Evolutionary conservation across 2,797 vertebrate genomes (phyloP).

Genomic region (Enteromius mattozi): DNA sequence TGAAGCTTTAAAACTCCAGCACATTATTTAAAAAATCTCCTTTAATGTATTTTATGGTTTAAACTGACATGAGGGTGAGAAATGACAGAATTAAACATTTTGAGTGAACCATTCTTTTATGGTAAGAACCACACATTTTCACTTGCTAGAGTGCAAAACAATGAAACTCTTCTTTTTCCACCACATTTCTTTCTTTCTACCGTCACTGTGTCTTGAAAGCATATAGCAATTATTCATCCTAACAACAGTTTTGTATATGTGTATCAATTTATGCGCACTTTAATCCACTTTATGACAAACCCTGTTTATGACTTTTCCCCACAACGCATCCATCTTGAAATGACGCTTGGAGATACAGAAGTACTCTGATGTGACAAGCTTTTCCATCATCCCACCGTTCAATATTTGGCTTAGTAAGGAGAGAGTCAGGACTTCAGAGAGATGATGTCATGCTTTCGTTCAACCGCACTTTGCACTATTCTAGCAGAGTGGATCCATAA

Average conservation of each 20-base stretch:
- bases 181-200: neutral
- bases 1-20: slow-evolving; percentile 1
- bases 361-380: slow-evolving; percentile 41
- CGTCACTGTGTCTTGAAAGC: neutral
- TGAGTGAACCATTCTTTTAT: neutral
- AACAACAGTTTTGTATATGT: neutral
- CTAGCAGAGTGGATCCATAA: slow-evolving; percentile 40
- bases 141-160: neutral
- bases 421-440: slow-evolving; percentile 70
- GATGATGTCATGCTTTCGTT: slow-evolving; percentile 83
- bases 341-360: slow-evolving; percentile 31
- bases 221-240: neutral
- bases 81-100: neutral
- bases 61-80: neutral
- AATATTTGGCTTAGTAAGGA: slow-evolving; percentile 39
- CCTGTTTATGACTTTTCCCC: slow-evolving; percentile 30
- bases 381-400: slow-evolving; percentile 38
- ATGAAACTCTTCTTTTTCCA: neutral
- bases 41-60: slow-evolving; percentile 4
- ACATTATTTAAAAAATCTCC: neutral
- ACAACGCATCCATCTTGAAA: slow-evolving; percentile 42
- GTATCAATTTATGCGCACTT: slow-evolving; percentile 14
- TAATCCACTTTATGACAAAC: slow-evolving; percentile 35
- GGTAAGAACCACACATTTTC: neutral
- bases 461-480: slow-evolving; percentile 68